These are phyloP conservation scores for Chromoteleia sp. DNA, from an alignment of 2,888 invertebrate species.

Conservation along the genomic window DNA sequence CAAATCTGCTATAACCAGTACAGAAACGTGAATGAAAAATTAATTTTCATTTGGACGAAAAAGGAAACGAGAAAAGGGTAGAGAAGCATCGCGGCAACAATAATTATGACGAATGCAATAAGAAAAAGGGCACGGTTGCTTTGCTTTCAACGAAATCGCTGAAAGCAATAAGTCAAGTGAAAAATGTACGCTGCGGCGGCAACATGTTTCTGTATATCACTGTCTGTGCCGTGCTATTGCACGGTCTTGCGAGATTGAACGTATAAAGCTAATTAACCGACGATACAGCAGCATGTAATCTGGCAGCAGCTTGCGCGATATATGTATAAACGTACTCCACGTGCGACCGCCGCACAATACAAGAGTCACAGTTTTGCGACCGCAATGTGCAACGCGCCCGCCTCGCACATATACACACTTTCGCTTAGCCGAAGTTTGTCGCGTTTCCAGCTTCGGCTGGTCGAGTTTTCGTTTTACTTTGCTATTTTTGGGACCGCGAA, in stretches of 20 bases:
- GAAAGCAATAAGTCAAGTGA: constrained; percentile 62
- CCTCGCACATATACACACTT: constrained; percentile 21
- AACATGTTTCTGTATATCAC: constrained; percentile 62
- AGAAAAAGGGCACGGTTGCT: constrained; percentile 27
- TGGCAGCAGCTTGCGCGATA: constrained; percentile 71
- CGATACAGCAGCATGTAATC: constrained; percentile 77
- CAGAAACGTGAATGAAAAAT: background rate
- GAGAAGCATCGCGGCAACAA: background rate
- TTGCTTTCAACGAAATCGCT: constrained; percentile 20
- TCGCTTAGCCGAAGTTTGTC: constrained; percentile 49
- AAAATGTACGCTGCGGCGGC: constrained; percentile 57
- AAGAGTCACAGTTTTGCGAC: constrained; percentile 74
- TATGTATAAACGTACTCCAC: constrained; percentile 64
- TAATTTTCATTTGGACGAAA: background rate
- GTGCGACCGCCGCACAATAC: constrained; percentile 67
- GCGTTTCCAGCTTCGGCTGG: constrained; percentile 24
- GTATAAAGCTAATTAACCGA: constrained; percentile 76
- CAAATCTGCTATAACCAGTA: too few species aligned
- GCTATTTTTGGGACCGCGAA: constrained; percentile 17
- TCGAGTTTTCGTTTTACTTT: constrained; percentile 21
- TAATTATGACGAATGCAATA: constrained; percentile 40
- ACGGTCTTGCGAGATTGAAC: constrained; percentile 78
- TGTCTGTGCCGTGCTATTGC: constrained; percentile 60
- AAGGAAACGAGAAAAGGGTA: background rate
- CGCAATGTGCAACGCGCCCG: constrained; percentile 60